Conservation (phyloP, 1,140 invertebrate species). For the Venustaconcha ellipsiformis region DNA sequence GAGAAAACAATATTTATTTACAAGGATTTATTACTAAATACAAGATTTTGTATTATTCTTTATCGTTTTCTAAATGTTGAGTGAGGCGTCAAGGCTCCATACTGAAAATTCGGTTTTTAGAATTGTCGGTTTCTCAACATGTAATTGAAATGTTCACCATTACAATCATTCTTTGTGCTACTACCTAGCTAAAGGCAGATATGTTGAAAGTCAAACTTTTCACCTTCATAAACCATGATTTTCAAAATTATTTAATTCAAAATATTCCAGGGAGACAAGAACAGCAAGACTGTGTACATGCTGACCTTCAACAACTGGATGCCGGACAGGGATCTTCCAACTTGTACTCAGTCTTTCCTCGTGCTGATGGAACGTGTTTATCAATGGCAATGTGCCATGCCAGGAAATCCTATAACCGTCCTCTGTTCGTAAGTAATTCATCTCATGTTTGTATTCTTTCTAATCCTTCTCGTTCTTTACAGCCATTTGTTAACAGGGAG, state of each 20-base stretch:
- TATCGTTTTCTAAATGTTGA: too few species aligned
- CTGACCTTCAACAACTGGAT: conserved; percentile 34
- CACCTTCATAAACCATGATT: not conserved
- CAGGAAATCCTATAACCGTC: conserved; percentile 23
- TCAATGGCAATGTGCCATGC: conserved; percentile 19
- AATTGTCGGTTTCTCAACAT: not conserved
- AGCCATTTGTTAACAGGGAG: not conserved
- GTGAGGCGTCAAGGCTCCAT: not conserved
- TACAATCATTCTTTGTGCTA: not conserved
- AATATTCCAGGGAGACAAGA: conserved; percentile 33
- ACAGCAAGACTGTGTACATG: conserved; percentile 40
- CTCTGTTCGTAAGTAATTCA: conserved; percentile 30
- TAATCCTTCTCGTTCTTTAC: conserved; percentile 12
- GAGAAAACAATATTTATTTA: too few species aligned
- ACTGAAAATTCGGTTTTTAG: not conserved
- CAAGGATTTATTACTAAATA: too few species aligned
- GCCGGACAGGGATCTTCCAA: conserved; percentile 27
- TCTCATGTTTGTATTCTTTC: not conserved
- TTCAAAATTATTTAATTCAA: not conserved
- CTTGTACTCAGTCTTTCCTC: conserved; percentile 32
- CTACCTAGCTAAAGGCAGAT: not conserved
- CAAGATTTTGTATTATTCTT: too few species aligned
- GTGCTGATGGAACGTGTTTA: conserved; percentile 24
- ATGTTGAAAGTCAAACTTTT: not conserved
- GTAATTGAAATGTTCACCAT: not conserved